These are phyloP conservation scores for Megaceryle maxima DNA, from an alignment of 2,113 vertebrate genomes.

Conservation along the genomic window DNA sequence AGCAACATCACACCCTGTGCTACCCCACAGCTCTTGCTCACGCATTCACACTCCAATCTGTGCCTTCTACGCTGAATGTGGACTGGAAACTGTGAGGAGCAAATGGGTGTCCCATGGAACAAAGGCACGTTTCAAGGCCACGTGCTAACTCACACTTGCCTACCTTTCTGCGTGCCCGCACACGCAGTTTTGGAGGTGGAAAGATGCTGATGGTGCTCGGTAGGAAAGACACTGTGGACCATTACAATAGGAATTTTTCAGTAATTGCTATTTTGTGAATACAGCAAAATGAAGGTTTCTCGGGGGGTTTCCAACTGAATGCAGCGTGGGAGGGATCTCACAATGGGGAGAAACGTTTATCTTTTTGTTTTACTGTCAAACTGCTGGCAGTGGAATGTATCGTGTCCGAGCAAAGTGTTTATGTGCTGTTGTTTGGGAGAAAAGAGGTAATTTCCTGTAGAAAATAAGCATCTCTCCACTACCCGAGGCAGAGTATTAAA, in stretches of 20 bases:
- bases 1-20: not conserved
- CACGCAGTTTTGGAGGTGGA: not conserved
- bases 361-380: not conserved
- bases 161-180: not conserved
- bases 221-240: not conserved
- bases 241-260: not conserved
- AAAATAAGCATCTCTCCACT: not conserved
- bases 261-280: not conserved
- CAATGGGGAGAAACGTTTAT: not conserved
- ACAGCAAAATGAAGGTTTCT: not conserved
- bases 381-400: conserved; percentile 33
- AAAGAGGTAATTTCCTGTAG: not conserved
- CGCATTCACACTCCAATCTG: fast-evolving
- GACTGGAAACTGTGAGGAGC: fast-evolving
- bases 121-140: fast-evolving
- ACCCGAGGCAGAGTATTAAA: not conserved
- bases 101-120: not conserved
- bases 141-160: fast-evolving
- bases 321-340: not conserved
- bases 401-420: not conserved
- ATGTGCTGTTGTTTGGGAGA: not conserved
- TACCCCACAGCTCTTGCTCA: fast-evolving
- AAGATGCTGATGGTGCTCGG: fast-evolving
- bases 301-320: not conserved
- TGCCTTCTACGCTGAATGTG: fast-evolving